These are phyloP conservation scores for Tupaia tana DNA, from an alignment of 2,113 vertebrate genomes.

Conservation along the genomic window DNA sequence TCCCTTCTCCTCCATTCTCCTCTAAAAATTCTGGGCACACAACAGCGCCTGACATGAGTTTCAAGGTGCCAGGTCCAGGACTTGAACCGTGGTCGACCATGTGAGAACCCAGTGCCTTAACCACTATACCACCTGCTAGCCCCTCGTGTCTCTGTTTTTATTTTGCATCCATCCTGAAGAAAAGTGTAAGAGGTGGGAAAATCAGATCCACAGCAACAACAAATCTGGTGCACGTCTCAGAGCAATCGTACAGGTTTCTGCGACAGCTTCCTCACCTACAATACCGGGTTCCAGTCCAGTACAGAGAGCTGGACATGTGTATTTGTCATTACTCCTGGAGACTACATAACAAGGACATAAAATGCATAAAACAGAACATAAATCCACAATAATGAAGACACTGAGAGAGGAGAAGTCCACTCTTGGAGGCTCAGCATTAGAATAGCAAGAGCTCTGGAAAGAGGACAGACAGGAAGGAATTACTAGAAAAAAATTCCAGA, in stretches of 20 bases:
- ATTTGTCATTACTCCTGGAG: slow-evolving; percentile 2
- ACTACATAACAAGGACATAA: slow-evolving; percentile 26
- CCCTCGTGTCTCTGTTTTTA: slow-evolving; percentile 32
- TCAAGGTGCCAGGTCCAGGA: no score
- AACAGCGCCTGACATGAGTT: no score
- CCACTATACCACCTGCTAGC: no score
- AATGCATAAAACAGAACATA: background rate
- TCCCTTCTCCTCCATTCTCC: no score
- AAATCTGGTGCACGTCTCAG: slow-evolving; percentile 9
- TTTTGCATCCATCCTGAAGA: slow-evolving; percentile 42
- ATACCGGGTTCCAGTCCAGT: slow-evolving; percentile 12
- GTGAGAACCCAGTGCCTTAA: no score
- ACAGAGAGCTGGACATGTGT: background rate
- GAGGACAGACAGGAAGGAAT: background rate
- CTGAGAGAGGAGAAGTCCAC: background rate
- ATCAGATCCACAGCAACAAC: background rate
- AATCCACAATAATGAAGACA: background rate
- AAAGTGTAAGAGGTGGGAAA: background rate
- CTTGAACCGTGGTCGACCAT: no score
- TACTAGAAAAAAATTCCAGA: background rate
- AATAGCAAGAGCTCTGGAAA: background rate
- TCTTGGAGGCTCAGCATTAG: background rate
- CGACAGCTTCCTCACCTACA: background rate
- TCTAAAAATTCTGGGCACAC: no score
- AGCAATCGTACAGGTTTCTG: background rate